These are phyloP conservation scores for Archaeoteleia sp. DNA, from an alignment of 2,888 invertebrate genomes.

Conservation along the genomic window DNA sequence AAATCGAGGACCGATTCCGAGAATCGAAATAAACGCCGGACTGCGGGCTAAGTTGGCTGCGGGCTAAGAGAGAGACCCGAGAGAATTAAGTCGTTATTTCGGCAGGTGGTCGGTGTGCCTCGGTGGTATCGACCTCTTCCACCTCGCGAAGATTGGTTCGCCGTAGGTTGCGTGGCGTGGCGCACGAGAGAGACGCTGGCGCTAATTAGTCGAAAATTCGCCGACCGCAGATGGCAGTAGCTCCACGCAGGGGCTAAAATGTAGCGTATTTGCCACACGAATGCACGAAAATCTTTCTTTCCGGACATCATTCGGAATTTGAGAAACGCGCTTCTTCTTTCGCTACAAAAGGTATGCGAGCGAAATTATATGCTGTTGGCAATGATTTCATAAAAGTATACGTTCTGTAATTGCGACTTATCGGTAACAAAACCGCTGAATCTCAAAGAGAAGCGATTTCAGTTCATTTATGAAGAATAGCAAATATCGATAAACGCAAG, in stretches of 20 bases:
- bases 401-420: constrained; percentile 25
- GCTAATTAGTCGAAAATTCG: constrained; percentile 28
- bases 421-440: constrained; percentile 1
- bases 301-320: constrained; percentile 5
- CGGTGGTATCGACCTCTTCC: constrained; percentile 29
- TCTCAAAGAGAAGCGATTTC: constrained; percentile 5
- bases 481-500: background rate
- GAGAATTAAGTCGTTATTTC: constrained; percentile 72
- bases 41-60: constrained; percentile 52
- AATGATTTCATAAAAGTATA: constrained; percentile 30
- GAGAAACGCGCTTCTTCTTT: background rate
- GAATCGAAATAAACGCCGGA: constrained; percentile 52
- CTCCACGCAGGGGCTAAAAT: constrained; percentile 8
- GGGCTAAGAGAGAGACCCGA: constrained; percentile 57
- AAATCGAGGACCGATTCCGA: constrained; percentile 46
- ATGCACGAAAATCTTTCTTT: background rate
- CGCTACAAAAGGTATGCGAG: constrained; percentile 28
- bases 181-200: constrained; percentile 32
- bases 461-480: background rate
- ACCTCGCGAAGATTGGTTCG: constrained; percentile 1
- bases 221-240: constrained; percentile 24
- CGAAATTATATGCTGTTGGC: constrained; percentile 22
- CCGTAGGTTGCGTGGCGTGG: constrained; percentile 20
- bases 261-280: constrained; percentile 2
- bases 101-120: constrained; percentile 65